Percentiles rank a stretch among this genome's conserved stretches.
Evolutionary conservation across 2,797 vertebrate species (phyloP).

Genomic region (Microctenopoma stevenorrisi): DNA sequence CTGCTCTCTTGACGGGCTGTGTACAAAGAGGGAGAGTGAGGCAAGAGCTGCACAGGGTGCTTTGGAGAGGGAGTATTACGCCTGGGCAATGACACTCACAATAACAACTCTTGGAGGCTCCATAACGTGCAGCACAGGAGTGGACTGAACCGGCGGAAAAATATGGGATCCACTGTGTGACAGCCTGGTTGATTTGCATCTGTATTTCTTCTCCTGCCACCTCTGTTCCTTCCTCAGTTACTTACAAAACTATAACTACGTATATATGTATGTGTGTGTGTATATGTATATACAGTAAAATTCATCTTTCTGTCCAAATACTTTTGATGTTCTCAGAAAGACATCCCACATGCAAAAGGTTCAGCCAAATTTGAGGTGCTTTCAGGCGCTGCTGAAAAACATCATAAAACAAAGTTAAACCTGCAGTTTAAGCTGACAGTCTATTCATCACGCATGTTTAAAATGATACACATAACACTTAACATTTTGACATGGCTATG

Average conservation of each 20-base stretch:
- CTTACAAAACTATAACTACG: background rate
- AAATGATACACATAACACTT: conserved; percentile 15
- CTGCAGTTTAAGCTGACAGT: background rate
- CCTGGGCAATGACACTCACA: conserved; percentile 87
- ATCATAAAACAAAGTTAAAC: background rate
- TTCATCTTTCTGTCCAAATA: background rate
- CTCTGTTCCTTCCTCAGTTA: conserved; percentile 18
- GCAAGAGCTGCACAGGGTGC: conserved; percentile 85
- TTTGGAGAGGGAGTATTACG: conserved; percentile 91
- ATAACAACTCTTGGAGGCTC: conserved; percentile 92
- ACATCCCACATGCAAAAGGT: background rate
- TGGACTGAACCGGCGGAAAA: conserved; percentile 58
- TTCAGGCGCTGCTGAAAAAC: background rate
- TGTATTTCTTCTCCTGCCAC: conserved; percentile 36
- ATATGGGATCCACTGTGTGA: conserved; percentile 38
- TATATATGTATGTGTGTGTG: no score
- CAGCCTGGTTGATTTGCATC: conserved; percentile 36
- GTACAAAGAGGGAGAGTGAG: conserved; percentile 87
- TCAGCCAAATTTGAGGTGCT: background rate
- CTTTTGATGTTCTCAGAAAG: background rate
- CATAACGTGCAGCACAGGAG: conserved; percentile 88
- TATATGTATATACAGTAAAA: background rate
- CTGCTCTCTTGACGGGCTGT: conserved; percentile 88
- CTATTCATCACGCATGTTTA: conserved; percentile 26
- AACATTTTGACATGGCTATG: conserved; percentile 18